A percentile compares a stretch with the other conserved stretches of the same genome.
phyloP scores from a whole-genome alignment of 2,797 vertebrate species.

The Labroides dimidiatus region DNA sequence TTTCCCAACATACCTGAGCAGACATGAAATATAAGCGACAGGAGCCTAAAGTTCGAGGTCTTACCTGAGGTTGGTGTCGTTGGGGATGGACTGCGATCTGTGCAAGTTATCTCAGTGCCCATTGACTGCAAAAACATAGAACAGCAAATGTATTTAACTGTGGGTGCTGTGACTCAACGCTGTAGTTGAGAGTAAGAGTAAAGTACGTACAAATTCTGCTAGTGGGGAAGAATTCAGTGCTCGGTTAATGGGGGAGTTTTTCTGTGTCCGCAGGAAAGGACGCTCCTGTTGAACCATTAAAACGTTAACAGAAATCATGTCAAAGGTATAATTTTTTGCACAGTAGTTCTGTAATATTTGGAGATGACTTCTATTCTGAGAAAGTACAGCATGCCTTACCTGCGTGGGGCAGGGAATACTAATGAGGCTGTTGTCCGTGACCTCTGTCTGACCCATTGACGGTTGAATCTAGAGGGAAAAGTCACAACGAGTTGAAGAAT shows the following conservation, averaged over 20 bases:
- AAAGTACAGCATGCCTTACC: slow-evolving; percentile 56
- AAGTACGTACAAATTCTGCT: slow-evolving; percentile 63
- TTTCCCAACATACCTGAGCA: slow-evolving; percentile 2
- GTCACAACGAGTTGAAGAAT: slow-evolving; percentile 26
- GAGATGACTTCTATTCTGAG: no score
- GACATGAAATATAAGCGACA: neutral
- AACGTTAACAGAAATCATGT: neutral
- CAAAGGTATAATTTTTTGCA: neutral
- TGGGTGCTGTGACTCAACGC: no score
- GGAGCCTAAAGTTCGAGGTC: neutral
- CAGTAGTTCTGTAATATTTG: neutral
- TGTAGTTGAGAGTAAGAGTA: neutral
- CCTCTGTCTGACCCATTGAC: slow-evolving; percentile 29
- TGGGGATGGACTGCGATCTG: slow-evolving; percentile 73
- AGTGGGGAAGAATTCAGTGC: neutral
- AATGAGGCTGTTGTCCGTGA: slow-evolving; percentile 33
- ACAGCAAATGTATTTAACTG: neutral
- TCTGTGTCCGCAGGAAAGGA: slow-evolving; percentile 78
- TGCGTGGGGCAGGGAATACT: slow-evolving; percentile 70
- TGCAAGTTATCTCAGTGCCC: slow-evolving; percentile 78
- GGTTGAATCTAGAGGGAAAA: slow-evolving; percentile 75
- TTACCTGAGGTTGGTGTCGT: slow-evolving; percentile 78
- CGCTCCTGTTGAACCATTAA: slow-evolving; percentile 57
- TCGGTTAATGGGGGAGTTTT: slow-evolving; percentile 57
- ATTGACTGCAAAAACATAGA: slow-evolving; percentile 61